A percentile compares a stretch with the other conserved stretches of the same genome.
phyloP scores from a whole-genome alignment of 2,113 vertebrate species.

The Sus scrofa region T2T-Sscrofa CM000822.6:31971001-31971500 shows the following conservation, averaged over 20 bases:
- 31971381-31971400: background rate
- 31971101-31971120: background rate
- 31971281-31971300: background rate
- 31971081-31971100: background rate
- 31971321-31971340: background rate
- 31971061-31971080: background rate
- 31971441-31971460: background rate
- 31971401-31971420: background rate
- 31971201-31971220: background rate
- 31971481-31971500: background rate
- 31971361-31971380: background rate
- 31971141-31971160: background rate
- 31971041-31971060: background rate
- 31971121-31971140: background rate
- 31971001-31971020: background rate
- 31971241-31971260: background rate
- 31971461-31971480: background rate
- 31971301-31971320: background rate
- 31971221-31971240: background rate
- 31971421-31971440: background rate
- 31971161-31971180: background rate
- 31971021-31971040: background rate
- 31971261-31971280: background rate
- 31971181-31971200: constrained; percentile 12
- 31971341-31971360: background rate